Evolutionary conservation across 2,113 vertebrate species (phyloP).

Genomic region (Elgaria multicarinata): DNA sequence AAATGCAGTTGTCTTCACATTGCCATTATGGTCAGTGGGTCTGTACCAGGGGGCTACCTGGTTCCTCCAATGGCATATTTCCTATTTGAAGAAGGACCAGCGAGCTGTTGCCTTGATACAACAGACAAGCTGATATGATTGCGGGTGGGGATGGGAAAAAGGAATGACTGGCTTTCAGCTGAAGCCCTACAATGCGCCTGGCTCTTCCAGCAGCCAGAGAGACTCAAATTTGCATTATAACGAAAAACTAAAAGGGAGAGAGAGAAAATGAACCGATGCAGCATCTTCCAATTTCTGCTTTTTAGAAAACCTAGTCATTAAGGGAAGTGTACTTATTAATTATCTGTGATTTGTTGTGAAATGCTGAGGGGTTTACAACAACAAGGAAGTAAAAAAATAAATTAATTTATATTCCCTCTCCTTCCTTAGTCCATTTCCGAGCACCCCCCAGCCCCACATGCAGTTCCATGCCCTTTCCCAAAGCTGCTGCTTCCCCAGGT

Average conservation of each 20-base stretch:
- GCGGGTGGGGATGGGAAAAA: fast-evolving
- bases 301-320: slow-evolving; percentile 79
- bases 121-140: not conserved
- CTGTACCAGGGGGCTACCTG: too few relatives aligned
- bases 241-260: not conserved
- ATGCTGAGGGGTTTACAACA: slow-evolving; percentile 72
- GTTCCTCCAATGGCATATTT: not conserved
- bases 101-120: not conserved
- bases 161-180: not conserved
- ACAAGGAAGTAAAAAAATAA: slow-evolving; percentile 62
- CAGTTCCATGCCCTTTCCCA: slow-evolving; percentile 28
- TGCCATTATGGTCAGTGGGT: not conserved
- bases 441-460: fast-evolving
- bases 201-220: fast-evolving
- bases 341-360: slow-evolving; percentile 82
- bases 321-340: slow-evolving; percentile 78
- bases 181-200: not conserved
- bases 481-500: slow-evolving; percentile 37
- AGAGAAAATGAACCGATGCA: slow-evolving; percentile 33
- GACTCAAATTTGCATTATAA: fast-evolving
- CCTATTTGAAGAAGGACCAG: not conserved
- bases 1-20: not conserved
- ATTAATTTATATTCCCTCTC: slow-evolving; percentile 42
- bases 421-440: slow-evolving; percentile 1
- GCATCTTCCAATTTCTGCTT: slow-evolving; percentile 76